phyloP scores from a whole-genome alignment of 2,797 vertebrate species.

The Peromyscus aztecus region DNA sequence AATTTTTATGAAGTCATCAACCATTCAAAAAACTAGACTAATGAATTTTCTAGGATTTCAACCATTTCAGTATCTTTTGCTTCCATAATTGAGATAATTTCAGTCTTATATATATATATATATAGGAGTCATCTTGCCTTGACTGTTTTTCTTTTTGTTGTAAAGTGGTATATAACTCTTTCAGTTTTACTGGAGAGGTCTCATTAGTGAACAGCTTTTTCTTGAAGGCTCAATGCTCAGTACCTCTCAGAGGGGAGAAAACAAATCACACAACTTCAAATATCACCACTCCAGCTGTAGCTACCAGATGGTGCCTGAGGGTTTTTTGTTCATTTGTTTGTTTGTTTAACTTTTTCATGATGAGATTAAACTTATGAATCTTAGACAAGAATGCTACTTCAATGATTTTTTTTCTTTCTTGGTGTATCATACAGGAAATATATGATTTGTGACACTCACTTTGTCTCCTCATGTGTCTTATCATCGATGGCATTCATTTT shows the following conservation, averaged over 20 bases:
- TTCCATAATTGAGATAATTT: not conserved
- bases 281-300: not conserved
- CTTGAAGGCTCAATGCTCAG: not conserved
- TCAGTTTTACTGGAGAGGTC: not conserved
- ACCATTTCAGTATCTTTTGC: not conserved
- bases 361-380: not conserved
- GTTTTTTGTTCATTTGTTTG: not conserved
- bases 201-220: not conserved
- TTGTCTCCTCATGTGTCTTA: not conserved
- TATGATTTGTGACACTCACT: not conserved
- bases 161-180: not conserved
- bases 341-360: not conserved
- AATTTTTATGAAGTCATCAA: not conserved
- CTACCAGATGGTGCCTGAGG: not conserved
- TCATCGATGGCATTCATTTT: not conserved
- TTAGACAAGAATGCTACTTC: not conserved
- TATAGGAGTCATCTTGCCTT: not conserved
- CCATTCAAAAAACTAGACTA: not conserved
- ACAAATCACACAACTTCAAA: not conserved
- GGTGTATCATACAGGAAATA: not conserved
- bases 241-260: not conserved
- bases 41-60: not conserved
- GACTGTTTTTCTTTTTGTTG: not conserved
- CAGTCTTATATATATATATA: not conserved
- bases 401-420: not conserved